Evolutionary conservation across 2,113 vertebrate genomes (phyloP).

Genomic region (Centropus unirufus): DNA sequence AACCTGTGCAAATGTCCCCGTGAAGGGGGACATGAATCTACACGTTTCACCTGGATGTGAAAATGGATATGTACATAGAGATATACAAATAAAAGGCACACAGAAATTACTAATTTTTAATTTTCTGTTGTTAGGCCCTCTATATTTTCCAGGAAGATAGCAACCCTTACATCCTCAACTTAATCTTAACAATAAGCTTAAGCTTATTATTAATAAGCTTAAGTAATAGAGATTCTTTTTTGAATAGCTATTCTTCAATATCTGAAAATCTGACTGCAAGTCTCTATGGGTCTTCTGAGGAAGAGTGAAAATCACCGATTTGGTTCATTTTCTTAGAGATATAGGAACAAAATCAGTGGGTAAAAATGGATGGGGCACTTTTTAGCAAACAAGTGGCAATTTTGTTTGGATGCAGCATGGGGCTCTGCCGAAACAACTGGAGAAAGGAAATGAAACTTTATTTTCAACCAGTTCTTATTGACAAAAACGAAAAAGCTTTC

Average conservation of each 20-base stretch:
- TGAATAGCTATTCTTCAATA: neutral
- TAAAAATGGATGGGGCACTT: neutral
- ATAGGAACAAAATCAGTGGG: neutral
- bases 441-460: neutral
- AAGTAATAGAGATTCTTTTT: neutral
- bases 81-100: neutral
- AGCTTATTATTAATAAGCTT: neutral
- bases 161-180: neutral
- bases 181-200: neutral
- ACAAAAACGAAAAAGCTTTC: neutral
- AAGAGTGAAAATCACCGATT: neutral
- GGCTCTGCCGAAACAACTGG: neutral
- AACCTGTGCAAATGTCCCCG: neutral
- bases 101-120: neutral
- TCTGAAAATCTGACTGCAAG: neutral
- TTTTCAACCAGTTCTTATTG: neutral
- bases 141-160: neutral
- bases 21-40: neutral
- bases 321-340: neutral
- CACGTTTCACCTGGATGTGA: neutral
- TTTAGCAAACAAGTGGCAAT: neutral
- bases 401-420: neutral
- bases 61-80: neutral
- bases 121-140: neutral
- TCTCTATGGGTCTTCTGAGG: neutral